Conservation (phyloP, 2,113 vertebrate genomes). For the Heptranchias perlo region DNA sequence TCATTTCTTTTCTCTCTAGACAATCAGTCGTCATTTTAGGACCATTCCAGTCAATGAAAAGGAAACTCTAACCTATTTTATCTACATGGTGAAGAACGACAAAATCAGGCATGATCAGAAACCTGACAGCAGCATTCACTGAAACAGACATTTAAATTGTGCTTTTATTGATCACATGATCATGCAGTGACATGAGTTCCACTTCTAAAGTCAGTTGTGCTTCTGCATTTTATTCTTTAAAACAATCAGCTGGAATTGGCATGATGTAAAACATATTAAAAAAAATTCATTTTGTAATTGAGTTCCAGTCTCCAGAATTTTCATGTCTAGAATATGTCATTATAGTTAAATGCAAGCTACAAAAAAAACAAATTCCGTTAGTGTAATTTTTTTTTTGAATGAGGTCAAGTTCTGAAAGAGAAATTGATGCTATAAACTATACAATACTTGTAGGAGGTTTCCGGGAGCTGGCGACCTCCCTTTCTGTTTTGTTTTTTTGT, state of each 20-base stretch:
- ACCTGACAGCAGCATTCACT: slow-evolving; percentile 65
- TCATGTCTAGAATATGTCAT: neutral
- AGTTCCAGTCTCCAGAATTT: neutral
- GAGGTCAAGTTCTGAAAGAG: neutral
- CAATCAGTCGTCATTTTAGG: slow-evolving; percentile 96
- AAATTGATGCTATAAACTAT: neutral
- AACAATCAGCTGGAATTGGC: slow-evolving; percentile 3
- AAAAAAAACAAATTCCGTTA: neutral
- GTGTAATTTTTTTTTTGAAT: neutral
- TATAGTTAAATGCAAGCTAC: slow-evolving; percentile 6
- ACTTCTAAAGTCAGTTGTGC: neutral
- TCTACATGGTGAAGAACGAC: slow-evolving; percentile 98
- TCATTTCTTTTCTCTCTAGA: slow-evolving; percentile 63
- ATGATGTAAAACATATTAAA: neutral
- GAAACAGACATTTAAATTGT: neutral
- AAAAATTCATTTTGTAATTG: neutral
- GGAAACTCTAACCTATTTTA: slow-evolving; percentile 95
- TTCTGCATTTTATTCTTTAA: slow-evolving; percentile 20
- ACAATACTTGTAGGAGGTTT: neutral
- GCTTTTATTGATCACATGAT: slow-evolving; percentile 26
- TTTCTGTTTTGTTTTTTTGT: neutral
- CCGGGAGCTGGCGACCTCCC: neutral
- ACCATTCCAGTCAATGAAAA: slow-evolving; percentile 98
- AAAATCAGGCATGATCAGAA: slow-evolving; percentile 96
- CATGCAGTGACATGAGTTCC: neutral